These are phyloP conservation scores for Drosophila serrata DNA, from an alignment of 1,140 invertebrate species.

Conservation along the genomic window DNA sequence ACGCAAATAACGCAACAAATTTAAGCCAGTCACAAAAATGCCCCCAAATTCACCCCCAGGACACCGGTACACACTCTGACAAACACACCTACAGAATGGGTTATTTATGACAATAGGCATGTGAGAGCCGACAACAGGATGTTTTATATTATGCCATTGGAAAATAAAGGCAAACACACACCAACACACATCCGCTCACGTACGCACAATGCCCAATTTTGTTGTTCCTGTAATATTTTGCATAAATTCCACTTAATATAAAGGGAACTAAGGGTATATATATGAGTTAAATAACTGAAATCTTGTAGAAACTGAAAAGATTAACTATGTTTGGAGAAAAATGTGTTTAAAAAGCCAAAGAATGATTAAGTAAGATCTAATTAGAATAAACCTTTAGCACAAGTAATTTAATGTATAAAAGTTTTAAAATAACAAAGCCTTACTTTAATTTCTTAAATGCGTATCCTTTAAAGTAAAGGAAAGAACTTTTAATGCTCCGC, in stretches of 20 bases:
- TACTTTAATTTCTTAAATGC: background rate
- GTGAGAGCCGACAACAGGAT: conserved; percentile 72
- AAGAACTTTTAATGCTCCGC: background rate
- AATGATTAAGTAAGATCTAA: no score
- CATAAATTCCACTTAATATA: conserved; percentile 52
- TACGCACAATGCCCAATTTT: conserved; percentile 35
- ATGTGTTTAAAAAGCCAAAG: background rate
- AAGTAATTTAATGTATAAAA: background rate
- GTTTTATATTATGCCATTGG: conserved; percentile 73
- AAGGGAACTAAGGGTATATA: conserved; percentile 8
- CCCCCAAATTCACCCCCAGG: conserved; percentile 16
- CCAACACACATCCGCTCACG: conserved; percentile 41
- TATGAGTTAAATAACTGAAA: background rate
- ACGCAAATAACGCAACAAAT: conserved; percentile 82
- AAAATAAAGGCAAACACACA: conserved; percentile 51
- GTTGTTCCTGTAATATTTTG: conserved; percentile 63
- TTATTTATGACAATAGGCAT: conserved; percentile 70
- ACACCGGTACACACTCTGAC: conserved; percentile 29
- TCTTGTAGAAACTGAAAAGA: background rate
- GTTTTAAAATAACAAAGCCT: background rate
- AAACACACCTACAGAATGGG: conserved; percentile 56
- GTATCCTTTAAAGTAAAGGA: background rate
- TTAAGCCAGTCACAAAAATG: conserved; percentile 72
- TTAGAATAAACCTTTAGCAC: no score
- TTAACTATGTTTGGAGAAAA: background rate